Conservation (phyloP, 37 sponge, comb jelly and placozoan species). For the Dysidea cf. avara region DNA sequence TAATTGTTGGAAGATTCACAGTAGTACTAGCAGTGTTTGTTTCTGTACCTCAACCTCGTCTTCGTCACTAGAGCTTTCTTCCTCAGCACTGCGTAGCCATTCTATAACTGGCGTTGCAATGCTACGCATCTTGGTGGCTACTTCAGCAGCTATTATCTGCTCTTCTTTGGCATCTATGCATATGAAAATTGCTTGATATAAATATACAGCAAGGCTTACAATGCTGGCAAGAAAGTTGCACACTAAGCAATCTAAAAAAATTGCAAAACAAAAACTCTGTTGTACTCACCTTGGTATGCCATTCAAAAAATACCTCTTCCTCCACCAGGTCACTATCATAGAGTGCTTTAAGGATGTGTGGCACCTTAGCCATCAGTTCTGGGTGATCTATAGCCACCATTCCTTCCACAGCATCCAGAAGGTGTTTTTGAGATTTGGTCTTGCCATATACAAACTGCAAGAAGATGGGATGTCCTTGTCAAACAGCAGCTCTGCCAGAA, state of each 20-base stretch:
- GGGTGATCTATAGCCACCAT: slow-evolving; percentile 79
- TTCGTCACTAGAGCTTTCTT: slow-evolving; percentile 83
- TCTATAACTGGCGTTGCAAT: slow-evolving; percentile 81
- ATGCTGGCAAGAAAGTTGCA: too few species aligned
- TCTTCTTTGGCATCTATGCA: slow-evolving; percentile 82
- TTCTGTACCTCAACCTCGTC: slow-evolving; percentile 59
- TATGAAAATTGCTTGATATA: too few species aligned
- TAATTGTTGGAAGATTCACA: too few species aligned
- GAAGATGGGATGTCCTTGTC: slow-evolving; percentile 78
- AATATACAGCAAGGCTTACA: too few species aligned
- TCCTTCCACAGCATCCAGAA: slow-evolving; percentile 89
- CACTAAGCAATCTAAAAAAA: too few species aligned
- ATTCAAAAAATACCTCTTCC: slow-evolving; percentile 90
- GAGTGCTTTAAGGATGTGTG: slow-evolving; percentile 90
- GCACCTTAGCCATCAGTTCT: slow-evolving; percentile 75
- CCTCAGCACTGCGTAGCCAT: slow-evolving; percentile 95
- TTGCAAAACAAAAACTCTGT: too few species aligned
- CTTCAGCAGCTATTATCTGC: slow-evolving; percentile 60
- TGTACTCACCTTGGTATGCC: slow-evolving; percentile 97
- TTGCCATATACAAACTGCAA: slow-evolving; percentile 90
- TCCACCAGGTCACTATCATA: slow-evolving; percentile 95
- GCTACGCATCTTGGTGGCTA: slow-evolving; percentile 69
- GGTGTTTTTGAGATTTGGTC: slow-evolving; percentile 86
- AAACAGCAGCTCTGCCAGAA: slow-evolving; percentile 92
- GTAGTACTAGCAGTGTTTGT: too few species aligned